Evolutionary conservation across 2,113 vertebrate species (phyloP).

Genomic region (Kryptolebias marmoratus): DNA sequence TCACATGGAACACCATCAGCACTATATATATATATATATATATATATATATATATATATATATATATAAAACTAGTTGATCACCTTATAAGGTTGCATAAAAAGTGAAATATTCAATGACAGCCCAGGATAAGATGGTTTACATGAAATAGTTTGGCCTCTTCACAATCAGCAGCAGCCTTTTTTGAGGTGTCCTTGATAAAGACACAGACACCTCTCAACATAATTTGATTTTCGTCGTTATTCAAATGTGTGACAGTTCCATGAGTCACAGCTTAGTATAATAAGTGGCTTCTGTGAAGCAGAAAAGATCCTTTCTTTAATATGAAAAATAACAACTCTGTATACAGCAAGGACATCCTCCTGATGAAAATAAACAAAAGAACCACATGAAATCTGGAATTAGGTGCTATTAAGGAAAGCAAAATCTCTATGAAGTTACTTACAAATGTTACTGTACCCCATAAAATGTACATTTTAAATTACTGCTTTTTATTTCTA

Average conservation of each 20-base stretch:
- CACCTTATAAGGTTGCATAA: slow-evolving; percentile 60
- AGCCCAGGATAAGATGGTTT: slow-evolving; percentile 29
- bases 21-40: too few species aligned
- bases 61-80: slow-evolving; percentile 27
- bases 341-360: not conserved
- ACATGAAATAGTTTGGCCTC: slow-evolving; percentile 18
- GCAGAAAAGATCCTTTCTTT: not conserved
- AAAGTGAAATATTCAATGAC: slow-evolving; percentile 24
- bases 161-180: slow-evolving; percentile 12
- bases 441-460: too few species aligned
- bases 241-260: not conserved
- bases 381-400: not conserved
- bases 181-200: slow-evolving; percentile 27
- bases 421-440: too few species aligned
- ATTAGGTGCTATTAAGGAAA: not conserved
- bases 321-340: not conserved
- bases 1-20: not conserved
- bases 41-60: too few species aligned
- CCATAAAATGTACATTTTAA: not conserved
- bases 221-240: slow-evolving; percentile 7
- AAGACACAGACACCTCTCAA: slow-evolving; percentile 21
- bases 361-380: not conserved
- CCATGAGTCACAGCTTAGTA: slow-evolving; percentile 29
- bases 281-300: not conserved
- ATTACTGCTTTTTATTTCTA: not conserved